phyloP scores from a whole-genome alignment of 2,113 vertebrate species.

The Phaethornis superciliosus region DNA sequence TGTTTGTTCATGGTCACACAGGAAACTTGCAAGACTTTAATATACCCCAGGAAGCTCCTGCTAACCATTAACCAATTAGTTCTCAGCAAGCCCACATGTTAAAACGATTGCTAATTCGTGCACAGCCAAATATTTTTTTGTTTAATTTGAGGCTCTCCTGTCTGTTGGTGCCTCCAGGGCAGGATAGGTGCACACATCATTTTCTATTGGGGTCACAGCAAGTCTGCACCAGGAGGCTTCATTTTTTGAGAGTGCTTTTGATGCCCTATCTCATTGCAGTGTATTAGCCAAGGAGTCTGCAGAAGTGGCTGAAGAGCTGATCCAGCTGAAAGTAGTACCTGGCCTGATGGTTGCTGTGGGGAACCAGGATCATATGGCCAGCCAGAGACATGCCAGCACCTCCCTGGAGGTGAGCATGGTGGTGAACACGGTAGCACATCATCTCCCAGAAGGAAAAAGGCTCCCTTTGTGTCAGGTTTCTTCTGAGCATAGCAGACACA shows the following conservation, averaged over 20 bases:
- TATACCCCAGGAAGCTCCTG: neutral
- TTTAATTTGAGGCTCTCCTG: neutral
- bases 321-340: slow-evolving; percentile 79
- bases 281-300: slow-evolving; percentile 72
- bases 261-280: slow-evolving; percentile 52
- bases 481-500: neutral
- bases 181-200: neutral
- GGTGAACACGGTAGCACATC: neutral
- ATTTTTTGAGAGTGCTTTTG: neutral
- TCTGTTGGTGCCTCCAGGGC: neutral
- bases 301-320: slow-evolving; percentile 76
- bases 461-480: neutral
- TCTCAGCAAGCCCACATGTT: neutral
- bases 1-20: neutral
- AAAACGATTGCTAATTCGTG: neutral
- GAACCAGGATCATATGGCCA: slow-evolving; percentile 80
- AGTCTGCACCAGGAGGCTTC: neutral
- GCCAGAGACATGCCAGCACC: slow-evolving; percentile 84
- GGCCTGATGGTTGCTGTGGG: slow-evolving; percentile 80
- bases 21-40: neutral
- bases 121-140: neutral
- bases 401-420: slow-evolving; percentile 77
- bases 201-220: neutral
- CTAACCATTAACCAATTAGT: neutral
- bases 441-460: neutral